Evolutionary conservation across 2,797 vertebrate genomes (phyloP).

Genomic region (Tolypeutes matacus): DNA sequence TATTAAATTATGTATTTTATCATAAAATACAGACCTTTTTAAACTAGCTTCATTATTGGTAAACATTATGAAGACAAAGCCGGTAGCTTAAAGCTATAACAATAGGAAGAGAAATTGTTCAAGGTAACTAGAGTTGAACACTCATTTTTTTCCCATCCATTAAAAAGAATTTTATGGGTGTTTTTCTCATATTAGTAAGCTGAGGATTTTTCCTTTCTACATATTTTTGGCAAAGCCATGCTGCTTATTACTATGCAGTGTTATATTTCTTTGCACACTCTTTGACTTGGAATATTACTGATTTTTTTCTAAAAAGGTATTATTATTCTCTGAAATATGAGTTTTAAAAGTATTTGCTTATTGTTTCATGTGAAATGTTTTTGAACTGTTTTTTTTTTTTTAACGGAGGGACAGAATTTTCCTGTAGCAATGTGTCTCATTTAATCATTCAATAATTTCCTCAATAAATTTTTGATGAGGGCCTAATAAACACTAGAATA

Average conservation of each 20-base stretch:
- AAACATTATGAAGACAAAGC: slow-evolving; percentile 27
- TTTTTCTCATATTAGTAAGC: not conserved
- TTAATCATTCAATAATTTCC: not conserved
- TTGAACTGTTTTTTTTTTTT: not conserved
- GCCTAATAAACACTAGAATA: not conserved
- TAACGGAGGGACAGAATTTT: not conserved
- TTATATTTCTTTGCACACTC: not conserved
- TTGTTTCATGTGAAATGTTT: not conserved
- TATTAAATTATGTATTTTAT: no score
- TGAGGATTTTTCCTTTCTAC: not conserved
- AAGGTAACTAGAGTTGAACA: not conserved
- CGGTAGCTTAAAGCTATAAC: not conserved
- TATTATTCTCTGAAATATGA: not conserved
- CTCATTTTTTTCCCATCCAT: not conserved
- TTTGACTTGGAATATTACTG: slow-evolving; percentile 31
- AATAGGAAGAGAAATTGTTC: not conserved
- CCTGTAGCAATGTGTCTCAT: not conserved
- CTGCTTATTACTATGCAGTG: not conserved
- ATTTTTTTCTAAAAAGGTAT: slow-evolving; percentile 31
- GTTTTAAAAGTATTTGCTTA: slow-evolving; percentile 29
- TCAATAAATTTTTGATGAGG: not conserved
- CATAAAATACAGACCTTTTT: not conserved
- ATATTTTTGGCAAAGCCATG: slow-evolving; percentile 32
- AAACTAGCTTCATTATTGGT: not conserved
- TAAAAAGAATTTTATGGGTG: not conserved